These are phyloP conservation scores for Anoncus sp. DNA, from an alignment of 2,888 invertebrate species.

Conservation along the genomic window DNA sequence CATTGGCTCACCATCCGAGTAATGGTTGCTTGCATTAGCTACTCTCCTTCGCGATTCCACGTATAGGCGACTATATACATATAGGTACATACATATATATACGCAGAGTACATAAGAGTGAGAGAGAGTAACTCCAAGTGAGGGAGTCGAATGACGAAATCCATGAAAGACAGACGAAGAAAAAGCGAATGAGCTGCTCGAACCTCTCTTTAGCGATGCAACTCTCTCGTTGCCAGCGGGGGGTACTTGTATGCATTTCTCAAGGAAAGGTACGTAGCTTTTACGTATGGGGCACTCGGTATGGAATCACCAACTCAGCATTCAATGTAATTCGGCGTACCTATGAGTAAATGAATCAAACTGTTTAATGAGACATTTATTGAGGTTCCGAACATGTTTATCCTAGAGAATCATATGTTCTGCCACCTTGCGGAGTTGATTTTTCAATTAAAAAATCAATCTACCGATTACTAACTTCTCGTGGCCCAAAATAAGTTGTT, in stretches of 20 bases:
- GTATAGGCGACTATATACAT: slow-evolving; percentile 47
- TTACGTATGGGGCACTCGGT: slow-evolving; percentile 8
- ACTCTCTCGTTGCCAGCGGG: slow-evolving; percentile 30
- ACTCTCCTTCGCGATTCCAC: slow-evolving; percentile 71
- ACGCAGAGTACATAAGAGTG: slow-evolving; percentile 40
- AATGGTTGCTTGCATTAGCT: slow-evolving; percentile 82
- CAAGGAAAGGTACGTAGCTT: not conserved
- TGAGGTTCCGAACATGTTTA: too few species aligned
- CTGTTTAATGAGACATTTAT: not conserved
- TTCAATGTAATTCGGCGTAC: not conserved
- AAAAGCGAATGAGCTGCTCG: slow-evolving; percentile 56
- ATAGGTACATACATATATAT: slow-evolving; percentile 20
- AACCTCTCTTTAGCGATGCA: slow-evolving; percentile 47
- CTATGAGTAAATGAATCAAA: not conserved
- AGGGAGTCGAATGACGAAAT: slow-evolving; percentile 57
- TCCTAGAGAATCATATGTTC: too few species aligned
- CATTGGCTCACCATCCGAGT: slow-evolving; percentile 82
- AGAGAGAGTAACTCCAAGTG: slow-evolving; percentile 52
- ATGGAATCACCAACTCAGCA: not conserved
- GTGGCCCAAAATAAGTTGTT: too few species aligned
- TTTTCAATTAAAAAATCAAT: too few species aligned
- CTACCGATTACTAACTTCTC: too few species aligned
- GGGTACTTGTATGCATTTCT: too few species aligned
- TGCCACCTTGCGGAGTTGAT: too few species aligned
- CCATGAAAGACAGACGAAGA: slow-evolving; percentile 51